Base-by-base conservation (phyloP, 2,888 invertebrate species). In the Parasteatoda lunata region DNA sequence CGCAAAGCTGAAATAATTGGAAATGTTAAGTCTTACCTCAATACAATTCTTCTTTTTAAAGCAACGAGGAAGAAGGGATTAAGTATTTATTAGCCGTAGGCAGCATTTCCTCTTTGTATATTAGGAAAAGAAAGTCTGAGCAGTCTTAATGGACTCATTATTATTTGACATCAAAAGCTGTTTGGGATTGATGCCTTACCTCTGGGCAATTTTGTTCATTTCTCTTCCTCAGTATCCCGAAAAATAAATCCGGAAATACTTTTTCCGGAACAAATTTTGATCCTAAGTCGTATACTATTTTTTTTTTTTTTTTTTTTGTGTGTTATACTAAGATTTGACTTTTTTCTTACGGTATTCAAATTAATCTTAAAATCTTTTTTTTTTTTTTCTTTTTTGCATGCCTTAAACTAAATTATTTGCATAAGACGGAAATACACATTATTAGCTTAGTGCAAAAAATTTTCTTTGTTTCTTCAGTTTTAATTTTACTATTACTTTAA, bases 111-210 rank as follows among this genome's bases (percentile, higher is more conserved):
- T 71, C n/a, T 79, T 77, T 70, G 77, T 77, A 69, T 15, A n/a
- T 49, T 30, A 49, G 9, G 71, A 59, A 13, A 64, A 52, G 47
- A 5, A 48, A 45, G 64, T 64, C n/a, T 73, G 52, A 54, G 72
- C 54, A 59, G 9, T 59, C 59, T 59, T 81, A 81, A 81, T 81
- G 81, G 75, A 81, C 75, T 81, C 81, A 81, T 81, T 81, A 81
- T 81, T 75, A 81, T 81, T 81, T 81, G 81, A 81, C 81, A 81
- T 69, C 11, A 75, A 75, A 75, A 75, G 81, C 75, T 81, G 75
- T 30, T 69, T 69, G 65, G 75, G 73, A 75, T 81, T 81, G 75
- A 75, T 81, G 81, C 54, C 75, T 68, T 69, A 48, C 68, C 81
- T 59, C 47, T 13, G 11, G 81, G 81, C 81, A 75, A 75, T 81